Base-by-base conservation (phyloP, 2,113 vertebrate genomes). In the Alligator mississippiensis region DNA sequence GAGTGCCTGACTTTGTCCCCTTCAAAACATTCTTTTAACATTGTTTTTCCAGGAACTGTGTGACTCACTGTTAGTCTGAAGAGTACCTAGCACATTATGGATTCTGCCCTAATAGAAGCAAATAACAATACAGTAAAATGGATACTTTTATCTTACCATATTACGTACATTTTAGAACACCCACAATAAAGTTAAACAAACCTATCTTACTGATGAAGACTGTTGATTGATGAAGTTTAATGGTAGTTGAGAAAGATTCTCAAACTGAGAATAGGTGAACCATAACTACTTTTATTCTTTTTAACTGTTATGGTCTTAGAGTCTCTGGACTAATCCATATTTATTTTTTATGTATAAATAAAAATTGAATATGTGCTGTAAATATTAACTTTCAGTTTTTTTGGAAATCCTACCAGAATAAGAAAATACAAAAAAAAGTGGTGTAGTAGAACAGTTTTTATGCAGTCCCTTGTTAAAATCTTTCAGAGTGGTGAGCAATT, bases 1-100 rank as follows among this genome's bases (percentile, higher is more conserved):
- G 94, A 88, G 82, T 63, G 93, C 34, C 15, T 85, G 14, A 87
- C 61, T 78, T 3, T 93, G 77, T 74, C 96, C 93, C 79, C 66
- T 95, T 93, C 90, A 59, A 87, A 94, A 91, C 80, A 87, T 61
- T 90, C 85, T 55, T 96, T 94, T 91, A 60, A 77, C 61, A 77
- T 84, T 93, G 34, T 83, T 95, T 95, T 93, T 79, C 86, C 82
- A 92, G 80, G 55, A 80, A 34, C 88, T 92, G 11, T 93, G 88
- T 87, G 47, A 47, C 82, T 93, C 0, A 6, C 81, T 60, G 4
- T 88, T 83, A 79, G 82, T 93, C 87, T 96, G 93, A 54, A 87
- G 84, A 78, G 60, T 77, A 60, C 79, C 68, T 87, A 78, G 68
- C 22, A 74, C 68, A 90, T 90, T 47, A 21, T 90, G 86, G 79